Percentiles rank a stretch among this genome's conserved stretches.
phyloP scores from a whole-genome alignment of 2,113 vertebrate genomes.

The Puntigrus tetrazona region DNA sequence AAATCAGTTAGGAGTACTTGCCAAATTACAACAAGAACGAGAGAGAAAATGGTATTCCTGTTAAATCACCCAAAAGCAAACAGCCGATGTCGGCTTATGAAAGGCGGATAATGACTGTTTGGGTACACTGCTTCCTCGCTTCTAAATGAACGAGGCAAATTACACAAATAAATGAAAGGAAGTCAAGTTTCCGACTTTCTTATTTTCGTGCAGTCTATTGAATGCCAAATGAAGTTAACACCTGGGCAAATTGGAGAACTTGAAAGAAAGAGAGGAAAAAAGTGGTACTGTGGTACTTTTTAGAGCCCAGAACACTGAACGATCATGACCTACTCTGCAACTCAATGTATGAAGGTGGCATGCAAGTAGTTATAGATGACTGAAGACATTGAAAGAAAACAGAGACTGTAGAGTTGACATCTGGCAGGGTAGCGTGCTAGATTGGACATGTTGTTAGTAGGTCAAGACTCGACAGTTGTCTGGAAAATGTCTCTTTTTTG shows the following conservation, averaged over 20 bases:
- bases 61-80: constrained; percentile 77
- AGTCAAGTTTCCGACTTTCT: constrained; percentile 67
- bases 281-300: not conserved
- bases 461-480: constrained; percentile 41
- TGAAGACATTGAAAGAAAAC: constrained; percentile 35
- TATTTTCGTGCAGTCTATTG: constrained; percentile 46
- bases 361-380: constrained; percentile 11
- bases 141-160: constrained; percentile 65
- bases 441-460: constrained; percentile 45
- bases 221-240: constrained; percentile 69
- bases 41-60: constrained; percentile 78
- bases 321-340: constrained; percentile 21
- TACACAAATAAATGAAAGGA: constrained; percentile 71
- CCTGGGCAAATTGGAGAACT: constrained; percentile 72
- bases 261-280: constrained; percentile 16
- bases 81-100: constrained; percentile 78
- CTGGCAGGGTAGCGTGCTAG: constrained; percentile 35
- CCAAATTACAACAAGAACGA: constrained; percentile 64
- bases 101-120: constrained; percentile 83
- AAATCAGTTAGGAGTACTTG: constrained; percentile 89
- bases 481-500: constrained; percentile 47
- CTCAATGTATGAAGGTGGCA: constrained; percentile 21
- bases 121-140: constrained; percentile 75
- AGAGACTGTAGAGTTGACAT: constrained; percentile 16
- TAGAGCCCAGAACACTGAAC: constrained; percentile 12